Percentiles rank a stretch among this genome's conserved stretches.
Conservation (phyloP, 2,113 vertebrate species). For the Aphyosemion australe region DNA sequence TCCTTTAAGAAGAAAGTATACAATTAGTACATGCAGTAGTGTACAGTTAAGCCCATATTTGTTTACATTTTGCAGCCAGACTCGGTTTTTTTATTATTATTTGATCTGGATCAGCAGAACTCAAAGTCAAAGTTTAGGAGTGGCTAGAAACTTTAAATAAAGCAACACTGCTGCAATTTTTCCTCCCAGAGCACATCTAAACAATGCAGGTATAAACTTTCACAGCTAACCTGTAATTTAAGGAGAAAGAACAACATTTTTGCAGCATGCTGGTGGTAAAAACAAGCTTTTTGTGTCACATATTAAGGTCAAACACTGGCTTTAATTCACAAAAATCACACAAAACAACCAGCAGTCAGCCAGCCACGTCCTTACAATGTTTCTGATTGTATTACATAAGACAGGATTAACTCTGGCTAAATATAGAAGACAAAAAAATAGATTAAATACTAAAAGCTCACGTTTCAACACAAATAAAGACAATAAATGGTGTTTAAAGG, state of each 20-base stretch:
- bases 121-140: neutral
- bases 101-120: neutral
- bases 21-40: no score
- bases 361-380: slow-evolving; percentile 35
- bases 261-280: neutral
- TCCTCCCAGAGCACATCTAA: neutral
- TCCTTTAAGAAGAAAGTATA: no score
- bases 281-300: neutral
- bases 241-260: neutral
- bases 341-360: neutral
- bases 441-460: slow-evolving; percentile 32
- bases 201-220: neutral
- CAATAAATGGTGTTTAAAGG: neutral
- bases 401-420: slow-evolving; percentile 65
- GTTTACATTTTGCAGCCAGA: no score
- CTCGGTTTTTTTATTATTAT: no score
- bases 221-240: slow-evolving; percentile 8
- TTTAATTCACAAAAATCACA: neutral
- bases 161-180: slow-evolving; percentile 19
- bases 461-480: slow-evolving; percentile 8
- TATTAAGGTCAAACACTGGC: neutral
- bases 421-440: slow-evolving; percentile 54
- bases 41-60: no score
- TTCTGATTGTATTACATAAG: slow-evolving; percentile 64
- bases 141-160: neutral